Base-by-base conservation (phyloP, 2,888 invertebrate species). In the Drosophila buzzatii region DNA sequence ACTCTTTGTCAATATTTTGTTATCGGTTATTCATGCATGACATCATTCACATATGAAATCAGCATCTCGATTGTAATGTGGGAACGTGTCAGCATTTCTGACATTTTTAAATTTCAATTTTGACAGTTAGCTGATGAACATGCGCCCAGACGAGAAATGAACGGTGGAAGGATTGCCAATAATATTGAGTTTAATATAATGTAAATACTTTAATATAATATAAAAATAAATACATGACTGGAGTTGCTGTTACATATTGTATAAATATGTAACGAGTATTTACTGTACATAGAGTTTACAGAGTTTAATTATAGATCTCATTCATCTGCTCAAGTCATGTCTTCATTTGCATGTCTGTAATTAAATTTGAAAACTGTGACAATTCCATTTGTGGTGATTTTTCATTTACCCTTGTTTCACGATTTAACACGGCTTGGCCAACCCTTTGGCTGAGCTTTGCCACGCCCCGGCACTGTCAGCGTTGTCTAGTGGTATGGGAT, bases 351-450 rank as follows among this genome's bases (percentile, higher is more conserved):
- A 81, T 85, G 74, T 56, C 61, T 64, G 67, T 92, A 91, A 91
- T 91, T 91, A 91, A 92, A 92, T 91, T 90, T 57, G 85, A 82
- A 75, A 80, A 79, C 83, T 88, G 90, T 86, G 91, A 90, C 91
- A 90, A 87, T 89, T 80, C 73, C 71, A 73, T 76, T 72, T 47
- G 65, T 47, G 53, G 59, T 44, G 41, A 35, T 16, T 47, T 41
- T 55, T 44, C 49, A 52, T 53, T 57, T 55, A 75, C 72, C 75
- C 66, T 67, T 70, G 45, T 68, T 68, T 51, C 41, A 23, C 47
- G 39, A 78, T 75, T 61, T 55, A 49, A 49, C 64, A 80, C 59
- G 77, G 77, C 77, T 73, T 76, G 67, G 70, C 73, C 87, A 90
- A 90, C 86, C 86, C 90, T 79, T 82, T 81, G 74, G 61, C 44